These are phyloP conservation scores for Parthenolecanium corni DNA, from an alignment of 2,888 invertebrate species.

Conservation along the genomic window DNA sequence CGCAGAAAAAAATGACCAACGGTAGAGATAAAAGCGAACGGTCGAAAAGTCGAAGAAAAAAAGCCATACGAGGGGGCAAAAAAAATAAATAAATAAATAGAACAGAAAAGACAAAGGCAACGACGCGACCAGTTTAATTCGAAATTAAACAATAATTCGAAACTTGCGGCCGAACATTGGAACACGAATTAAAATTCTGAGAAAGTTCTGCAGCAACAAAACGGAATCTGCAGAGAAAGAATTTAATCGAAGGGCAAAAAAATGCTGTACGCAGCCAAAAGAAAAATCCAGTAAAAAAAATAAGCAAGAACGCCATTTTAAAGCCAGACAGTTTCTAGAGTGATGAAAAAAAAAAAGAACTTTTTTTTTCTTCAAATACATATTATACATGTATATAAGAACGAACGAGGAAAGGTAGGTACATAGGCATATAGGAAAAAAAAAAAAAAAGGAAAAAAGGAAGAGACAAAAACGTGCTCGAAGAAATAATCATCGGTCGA, in stretches of 20 bases:
- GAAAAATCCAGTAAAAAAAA: slow-evolving; percentile 24
- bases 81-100: background rate
- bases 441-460: background rate
- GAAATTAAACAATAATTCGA: slow-evolving; percentile 20
- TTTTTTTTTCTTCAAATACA: no score
- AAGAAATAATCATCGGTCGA: slow-evolving; percentile 22
- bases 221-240: slow-evolving; percentile 18
- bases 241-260: slow-evolving; percentile 4
- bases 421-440: no score
- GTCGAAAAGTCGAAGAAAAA: background rate
- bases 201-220: slow-evolving; percentile 23
- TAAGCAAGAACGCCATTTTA: slow-evolving; percentile 24
- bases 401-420: background rate
- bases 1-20: background rate
- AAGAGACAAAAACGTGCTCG: background rate
- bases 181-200: slow-evolving; percentile 25
- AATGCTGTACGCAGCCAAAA: no score
- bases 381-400: slow-evolving; percentile 1
- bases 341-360: background rate
- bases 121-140: background rate
- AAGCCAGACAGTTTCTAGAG: slow-evolving; percentile 11
- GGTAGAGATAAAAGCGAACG: slow-evolving; percentile 12
- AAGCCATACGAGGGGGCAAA: background rate
- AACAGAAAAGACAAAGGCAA: background rate
- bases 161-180: slow-evolving; percentile 1